Evolutionary conservation across 2,888 invertebrate species (phyloP).

Genomic region (Chymomyza caudatula): DNA sequence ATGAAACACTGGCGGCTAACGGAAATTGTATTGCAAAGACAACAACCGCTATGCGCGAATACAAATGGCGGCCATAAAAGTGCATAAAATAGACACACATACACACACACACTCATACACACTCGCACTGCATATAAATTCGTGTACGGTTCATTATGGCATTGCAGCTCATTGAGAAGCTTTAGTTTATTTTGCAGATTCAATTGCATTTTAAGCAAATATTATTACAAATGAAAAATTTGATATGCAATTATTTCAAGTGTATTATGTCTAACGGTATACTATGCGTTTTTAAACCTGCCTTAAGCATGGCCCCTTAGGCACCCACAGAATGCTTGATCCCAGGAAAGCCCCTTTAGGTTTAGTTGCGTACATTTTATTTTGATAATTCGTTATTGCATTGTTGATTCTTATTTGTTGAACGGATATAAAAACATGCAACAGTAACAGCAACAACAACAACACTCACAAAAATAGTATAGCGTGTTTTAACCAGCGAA

Average conservation of each 20-base stretch:
- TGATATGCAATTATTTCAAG: not conserved
- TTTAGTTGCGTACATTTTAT: slow-evolving; percentile 9
- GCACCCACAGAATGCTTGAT: not conserved
- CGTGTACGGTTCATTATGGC: not conserved
- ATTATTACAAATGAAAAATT: not conserved
- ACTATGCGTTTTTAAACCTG: no score
- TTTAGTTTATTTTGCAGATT: no score
- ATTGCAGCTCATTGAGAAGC: not conserved
- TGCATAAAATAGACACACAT: not conserved
- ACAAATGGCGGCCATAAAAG: slow-evolving; percentile 5
- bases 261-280: not conserved
- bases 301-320: not conserved
- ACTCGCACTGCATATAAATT: not conserved
- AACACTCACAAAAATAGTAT: not conserved
- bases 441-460: slow-evolving; percentile 44
- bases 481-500: not conserved
- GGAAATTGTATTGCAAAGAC: not conserved
- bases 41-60: not conserved
- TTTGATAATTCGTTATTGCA: slow-evolving; percentile 28
- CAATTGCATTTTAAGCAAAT: not conserved
- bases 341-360: not conserved
- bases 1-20: not conserved
- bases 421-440: slow-evolving; percentile 60
- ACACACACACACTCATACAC: not conserved
- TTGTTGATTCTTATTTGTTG: slow-evolving; percentile 40